Evolutionary conservation across 1,140 invertebrate species (phyloP), one percentile per base, ranked within the genome.

Genomic region (Scaptomyza pallida): DNA sequence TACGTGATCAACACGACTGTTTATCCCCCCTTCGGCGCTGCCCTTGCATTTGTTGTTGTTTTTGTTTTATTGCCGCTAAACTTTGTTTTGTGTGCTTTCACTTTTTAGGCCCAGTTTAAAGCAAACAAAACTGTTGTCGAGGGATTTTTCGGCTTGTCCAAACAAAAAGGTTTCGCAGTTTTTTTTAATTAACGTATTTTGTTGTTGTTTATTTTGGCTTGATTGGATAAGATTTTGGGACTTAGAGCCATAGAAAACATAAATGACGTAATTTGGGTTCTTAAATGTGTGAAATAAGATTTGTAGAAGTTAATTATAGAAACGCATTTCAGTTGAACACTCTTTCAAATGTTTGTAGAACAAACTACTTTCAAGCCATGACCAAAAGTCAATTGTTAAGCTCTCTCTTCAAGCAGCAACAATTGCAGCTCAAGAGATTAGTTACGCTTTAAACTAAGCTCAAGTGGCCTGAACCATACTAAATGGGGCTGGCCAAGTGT

Each of bases 311-410:
- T 21, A 19, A 23, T 10, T 5, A 12, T 21, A 45, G 4, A 10
- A 10, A n/a, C 19, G 10, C 19, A 47, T 23, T 47, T 23, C 45
- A 59, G 44, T 40, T 6, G 48, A 35, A 30, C 23, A 21, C 26
- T 50, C 9, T 43, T 59, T 67, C 23, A 13, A 23, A 48, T 26
- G 13, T 30, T 9, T 4, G 5, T 55, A 63, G 65, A 69, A 69
- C 65, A 69, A 69, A 33, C 48, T 41, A 19, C n/a, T 50, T 70
- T 13, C 35, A 26, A 33, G 4, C 59, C 30, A 33, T 33, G 50
- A 6, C 43, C 65, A 69, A 55, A 56, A 70, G 51, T 63, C 67
- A 56, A 70, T 70, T 70, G 60, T 64, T 9, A 50, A 64, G 57
- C 68, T 71, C 68, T 71, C 68, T 71, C 68, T 44, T 52, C 61